These are phyloP conservation scores for Athene cunicularia DNA, from an alignment of 2,113 vertebrate species.

Conservation along the genomic window DNA sequence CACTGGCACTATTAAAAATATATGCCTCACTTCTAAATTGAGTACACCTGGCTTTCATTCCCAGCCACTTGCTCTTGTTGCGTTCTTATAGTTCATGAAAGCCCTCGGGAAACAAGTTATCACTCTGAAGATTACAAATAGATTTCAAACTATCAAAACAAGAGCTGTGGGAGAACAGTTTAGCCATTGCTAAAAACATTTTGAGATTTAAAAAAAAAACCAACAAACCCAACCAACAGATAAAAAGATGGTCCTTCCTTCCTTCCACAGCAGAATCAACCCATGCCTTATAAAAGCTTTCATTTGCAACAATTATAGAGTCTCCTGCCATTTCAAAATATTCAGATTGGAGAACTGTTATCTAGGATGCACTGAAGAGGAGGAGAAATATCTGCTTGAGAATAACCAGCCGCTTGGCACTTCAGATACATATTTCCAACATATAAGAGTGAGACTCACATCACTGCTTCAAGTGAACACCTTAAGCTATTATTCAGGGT, in stretches of 20 bases:
- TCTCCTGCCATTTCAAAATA: background rate
- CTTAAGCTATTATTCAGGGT: background rate
- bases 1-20: background rate
- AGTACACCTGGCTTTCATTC: background rate
- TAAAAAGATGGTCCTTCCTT: background rate
- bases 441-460: background rate
- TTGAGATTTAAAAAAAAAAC: background rate
- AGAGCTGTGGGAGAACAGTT: background rate
- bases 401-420: background rate
- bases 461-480: background rate
- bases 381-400: background rate
- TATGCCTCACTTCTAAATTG: background rate
- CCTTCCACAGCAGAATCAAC: background rate
- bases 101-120: background rate
- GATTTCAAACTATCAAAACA: background rate
- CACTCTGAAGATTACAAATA: background rate
- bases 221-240: too few relatives aligned
- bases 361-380: background rate
- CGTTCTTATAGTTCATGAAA: background rate
- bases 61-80: background rate
- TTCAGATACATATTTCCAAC: background rate
- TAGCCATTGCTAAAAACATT: background rate
- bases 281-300: background rate
- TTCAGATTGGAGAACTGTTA: background rate
- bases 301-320: background rate